Conservation (phyloP, 2,888 invertebrate genomes). For the Eupelmus urozonus region DNA sequence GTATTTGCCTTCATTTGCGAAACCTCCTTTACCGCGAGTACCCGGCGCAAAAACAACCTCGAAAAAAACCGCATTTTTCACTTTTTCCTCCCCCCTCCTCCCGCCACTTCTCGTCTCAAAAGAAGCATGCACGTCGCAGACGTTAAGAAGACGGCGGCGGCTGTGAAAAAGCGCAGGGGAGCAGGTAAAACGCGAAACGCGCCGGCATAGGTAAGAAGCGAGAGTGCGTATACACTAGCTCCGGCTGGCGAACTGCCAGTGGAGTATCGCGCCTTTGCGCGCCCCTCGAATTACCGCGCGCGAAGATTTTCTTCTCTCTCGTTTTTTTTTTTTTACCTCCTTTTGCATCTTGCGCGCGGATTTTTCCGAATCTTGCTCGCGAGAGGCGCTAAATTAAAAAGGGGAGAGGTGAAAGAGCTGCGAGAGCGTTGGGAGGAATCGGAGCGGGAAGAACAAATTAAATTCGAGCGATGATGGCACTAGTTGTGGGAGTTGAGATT, state of each 20-base stretch:
- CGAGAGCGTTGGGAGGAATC: no score
- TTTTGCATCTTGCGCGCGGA: not conserved
- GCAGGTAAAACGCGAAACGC: conserved; percentile 25
- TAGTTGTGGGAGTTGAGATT: no score
- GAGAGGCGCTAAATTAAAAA: not conserved
- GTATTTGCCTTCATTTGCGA: not conserved
- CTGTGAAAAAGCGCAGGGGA: conserved; percentile 1
- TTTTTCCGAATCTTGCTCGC: conserved; percentile 14
- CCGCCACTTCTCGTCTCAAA: not conserved
- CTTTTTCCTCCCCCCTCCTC: not conserved
- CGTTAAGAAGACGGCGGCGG: not conserved
- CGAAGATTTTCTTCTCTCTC: not conserved
- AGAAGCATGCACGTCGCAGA: not conserved
- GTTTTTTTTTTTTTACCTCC: not conserved
- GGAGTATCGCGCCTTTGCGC: not conserved
- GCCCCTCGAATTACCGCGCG: not conserved
- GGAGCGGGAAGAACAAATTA: not conserved
- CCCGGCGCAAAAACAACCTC: no score
- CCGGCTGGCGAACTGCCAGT: conserved; percentile 14
- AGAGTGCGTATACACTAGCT: not conserved
- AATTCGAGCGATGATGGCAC: not conserved
- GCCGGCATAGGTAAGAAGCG: not conserved
- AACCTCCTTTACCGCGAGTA: not conserved
- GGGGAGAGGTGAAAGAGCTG: no score
- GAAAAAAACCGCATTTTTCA: conserved; percentile 1